A percentile compares a stretch with the other conserved stretches of the same genome.
These are phyloP conservation scores for Heterodera filipjevi DNA, from an alignment of 2,888 invertebrate genomes.

Conservation along the genomic window DNA sequence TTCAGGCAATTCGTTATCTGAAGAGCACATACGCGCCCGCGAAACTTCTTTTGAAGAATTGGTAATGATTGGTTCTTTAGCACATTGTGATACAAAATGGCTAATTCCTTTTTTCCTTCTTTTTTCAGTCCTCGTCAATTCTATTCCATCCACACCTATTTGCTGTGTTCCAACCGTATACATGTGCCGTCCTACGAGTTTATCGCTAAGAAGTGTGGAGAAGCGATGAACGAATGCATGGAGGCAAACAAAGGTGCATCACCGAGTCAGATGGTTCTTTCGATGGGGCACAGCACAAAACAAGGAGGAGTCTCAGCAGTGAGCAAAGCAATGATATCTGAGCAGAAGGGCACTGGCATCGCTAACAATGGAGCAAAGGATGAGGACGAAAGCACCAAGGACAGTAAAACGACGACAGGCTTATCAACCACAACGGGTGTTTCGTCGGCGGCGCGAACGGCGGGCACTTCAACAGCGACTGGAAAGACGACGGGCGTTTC, in stretches of 20 bases:
- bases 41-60: conserved; percentile 20
- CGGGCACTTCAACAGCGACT: too few species aligned
- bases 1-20: conserved; percentile 37
- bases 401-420: too few species aligned
- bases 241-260: not conserved
- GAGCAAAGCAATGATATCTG: too few species aligned
- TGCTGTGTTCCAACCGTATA: conserved; percentile 41
- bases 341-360: too few species aligned
- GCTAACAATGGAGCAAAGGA: too few species aligned
- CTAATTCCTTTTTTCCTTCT: conserved; percentile 11
- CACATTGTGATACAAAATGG: conserved; percentile 15
- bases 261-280: too few species aligned
- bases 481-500: too few species aligned
- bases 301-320: too few species aligned
- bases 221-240: conserved; percentile 37
- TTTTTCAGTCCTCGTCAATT: conserved; percentile 40
- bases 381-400: too few species aligned
- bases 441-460: too few species aligned
- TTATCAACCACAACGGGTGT: too few species aligned
- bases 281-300: too few species aligned
- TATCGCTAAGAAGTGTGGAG: conserved; percentile 40
- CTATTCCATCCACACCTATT: conserved; percentile 45
- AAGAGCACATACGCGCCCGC: conserved; percentile 33
- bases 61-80: not conserved
- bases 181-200: conserved; percentile 41